Base-by-base conservation (phyloP, 1,140 invertebrate genomes). In the Drepana arcuata region DNA sequence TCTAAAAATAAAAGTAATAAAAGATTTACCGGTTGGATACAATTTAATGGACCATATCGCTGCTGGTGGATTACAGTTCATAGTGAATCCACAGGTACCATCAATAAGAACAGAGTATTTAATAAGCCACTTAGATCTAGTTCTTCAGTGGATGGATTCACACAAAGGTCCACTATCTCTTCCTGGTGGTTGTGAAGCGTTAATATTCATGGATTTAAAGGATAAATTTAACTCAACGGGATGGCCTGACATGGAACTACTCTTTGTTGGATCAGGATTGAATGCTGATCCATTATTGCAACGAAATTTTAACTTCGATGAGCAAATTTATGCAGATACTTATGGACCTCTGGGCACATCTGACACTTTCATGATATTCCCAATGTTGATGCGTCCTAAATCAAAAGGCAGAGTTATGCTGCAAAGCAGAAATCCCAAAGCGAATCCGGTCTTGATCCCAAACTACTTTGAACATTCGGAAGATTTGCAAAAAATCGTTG, bases 31-130 rank as follows among this genome's bases (percentile, higher is more conserved):
- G n/a, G 92, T 93, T 2, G 92, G 92, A 1, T 87, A 88, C 31
- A 94, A 93, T 62, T 68, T 94, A 2, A 92, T 92, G 86, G 93
- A 94, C 66, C 93, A 95, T 46, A 87, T 92, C 10, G 88, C 89
- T 0, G 84, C 88, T 2, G 91, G 90, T 1, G 88, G 89, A 1
- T 36, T 94, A 1, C 87, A 88, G 1, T 93, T 91, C 54, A 65
- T 87, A 1, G 85, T 92, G 0, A 81, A 90, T n/a, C 42, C 49
- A 28, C 71, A 82, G 58, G 82, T 75, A 21, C 25, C 66, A 5
- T 63, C 52, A 23, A 7, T 84, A 11, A 57, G 46, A 1, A 71
- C 68, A 1, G 56, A 64, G 29, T 77, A 69, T 34, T 55, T 83
- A 35, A 24, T 83, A 24, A 78, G 49, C 35, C 72, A 83, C 30